These are phyloP conservation scores for Vandiemenella viatica DNA, from an alignment of 2,888 invertebrate genomes.

Conservation along the genomic window DNA sequence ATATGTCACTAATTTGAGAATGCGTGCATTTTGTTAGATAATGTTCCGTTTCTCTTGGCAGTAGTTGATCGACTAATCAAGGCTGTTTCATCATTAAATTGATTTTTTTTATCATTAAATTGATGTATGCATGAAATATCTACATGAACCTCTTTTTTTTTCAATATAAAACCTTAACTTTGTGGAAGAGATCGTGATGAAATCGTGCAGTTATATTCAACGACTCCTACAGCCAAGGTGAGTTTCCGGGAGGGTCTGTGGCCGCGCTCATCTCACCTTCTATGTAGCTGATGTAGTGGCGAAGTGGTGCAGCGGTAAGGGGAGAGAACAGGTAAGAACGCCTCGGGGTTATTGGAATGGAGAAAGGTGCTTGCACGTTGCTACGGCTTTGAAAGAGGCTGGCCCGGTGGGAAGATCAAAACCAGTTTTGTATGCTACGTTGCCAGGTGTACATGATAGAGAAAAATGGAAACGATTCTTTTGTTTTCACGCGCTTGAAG, in stretches of 20 bases:
- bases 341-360: neutral
- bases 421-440: constrained; percentile 2
- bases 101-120: too few species aligned
- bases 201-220: constrained; percentile 6
- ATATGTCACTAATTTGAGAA: too few species aligned
- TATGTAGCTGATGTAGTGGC: too few species aligned
- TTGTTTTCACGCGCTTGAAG: neutral
- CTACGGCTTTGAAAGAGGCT: neutral
- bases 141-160: too few species aligned
- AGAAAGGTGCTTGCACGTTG: neutral
- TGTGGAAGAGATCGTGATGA: constrained; percentile 4
- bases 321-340: neutral
- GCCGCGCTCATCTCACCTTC: too few species aligned
- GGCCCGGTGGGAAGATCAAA: neutral
- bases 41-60: too few species aligned
- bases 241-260: neutral
- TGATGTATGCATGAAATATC: too few species aligned
- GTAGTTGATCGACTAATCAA: too few species aligned
- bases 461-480: neutral
- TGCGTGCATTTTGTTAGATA: too few species aligned
- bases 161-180: too few species aligned
- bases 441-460: constrained; percentile 1
- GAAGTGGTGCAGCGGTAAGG: neutral
- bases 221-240: constrained; percentile 13
- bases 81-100: too few species aligned